Evolutionary conservation across 2,888 invertebrate genomes (phyloP).

Genomic region (Thumatha senex): DNA sequence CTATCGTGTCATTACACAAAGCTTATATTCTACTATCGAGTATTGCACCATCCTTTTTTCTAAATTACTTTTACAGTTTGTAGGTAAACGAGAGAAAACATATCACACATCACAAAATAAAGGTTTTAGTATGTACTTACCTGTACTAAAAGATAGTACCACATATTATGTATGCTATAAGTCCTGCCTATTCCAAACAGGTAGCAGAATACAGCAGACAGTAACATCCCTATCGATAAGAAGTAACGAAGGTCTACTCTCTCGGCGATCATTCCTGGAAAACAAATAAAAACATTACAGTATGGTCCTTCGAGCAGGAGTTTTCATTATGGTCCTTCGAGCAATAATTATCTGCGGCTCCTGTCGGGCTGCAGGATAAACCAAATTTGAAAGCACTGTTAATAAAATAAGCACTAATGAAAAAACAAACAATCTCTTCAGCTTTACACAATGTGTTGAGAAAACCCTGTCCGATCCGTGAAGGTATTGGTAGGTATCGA

Average conservation of each 20-base stretch:
- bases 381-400: background rate
- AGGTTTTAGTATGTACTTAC: slow-evolving; percentile 48
- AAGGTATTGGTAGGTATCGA: too few relatives aligned
- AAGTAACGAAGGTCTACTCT: slow-evolving; percentile 95
- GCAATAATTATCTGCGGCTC: background rate
- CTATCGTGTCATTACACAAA: too few relatives aligned
- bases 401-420: too few relatives aligned
- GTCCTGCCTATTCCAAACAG: slow-evolving; percentile 94
- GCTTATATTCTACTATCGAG: too few relatives aligned
- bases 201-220: slow-evolving; percentile 93
- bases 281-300: background rate
- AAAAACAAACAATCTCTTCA: too few relatives aligned
- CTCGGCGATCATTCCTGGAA: slow-evolving; percentile 95
- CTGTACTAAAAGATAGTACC: slow-evolving; percentile 94
- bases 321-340: background rate
- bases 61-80: too few relatives aligned
- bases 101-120: too few relatives aligned
- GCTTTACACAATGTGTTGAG: too few relatives aligned
- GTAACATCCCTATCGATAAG: slow-evolving; percentile 94
- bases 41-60: too few relatives aligned
- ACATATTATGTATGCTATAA: slow-evolving; percentile 90
- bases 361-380: background rate
- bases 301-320: too few relatives aligned
- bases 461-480: too few relatives aligned
- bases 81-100: too few relatives aligned